Conservation (phyloP, 2,888 invertebrate species). For the Ophioninae sp. region DNA sequence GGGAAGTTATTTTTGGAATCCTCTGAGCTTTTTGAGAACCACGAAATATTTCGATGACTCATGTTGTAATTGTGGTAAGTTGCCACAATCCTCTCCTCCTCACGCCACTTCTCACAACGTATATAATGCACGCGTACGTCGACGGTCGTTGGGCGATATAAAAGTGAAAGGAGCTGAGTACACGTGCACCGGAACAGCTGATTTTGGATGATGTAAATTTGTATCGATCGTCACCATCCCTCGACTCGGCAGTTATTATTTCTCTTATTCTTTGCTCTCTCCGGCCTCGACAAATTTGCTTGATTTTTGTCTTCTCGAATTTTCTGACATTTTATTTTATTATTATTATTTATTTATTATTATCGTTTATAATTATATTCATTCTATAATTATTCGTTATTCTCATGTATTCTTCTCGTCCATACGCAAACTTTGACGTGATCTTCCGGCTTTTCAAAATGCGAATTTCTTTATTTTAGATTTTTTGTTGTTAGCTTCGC, state of each 20-base stretch:
- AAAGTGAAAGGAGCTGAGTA: conserved; percentile 56
- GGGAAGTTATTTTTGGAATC: background rate
- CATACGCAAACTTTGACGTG: too few species aligned
- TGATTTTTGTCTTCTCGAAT: background rate
- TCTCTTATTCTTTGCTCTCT: background rate
- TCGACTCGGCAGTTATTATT: background rate
- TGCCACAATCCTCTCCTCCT: conserved; percentile 1
- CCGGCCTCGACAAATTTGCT: background rate
- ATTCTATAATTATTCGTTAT: too few species aligned
- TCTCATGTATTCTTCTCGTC: too few species aligned
- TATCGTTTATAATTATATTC: background rate
- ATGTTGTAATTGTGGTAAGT: conserved; percentile 10
- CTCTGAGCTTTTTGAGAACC: background rate
- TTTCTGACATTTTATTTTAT: background rate
- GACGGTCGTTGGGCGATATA: conserved; percentile 2
- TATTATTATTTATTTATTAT: too few species aligned
- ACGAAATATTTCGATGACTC: conserved; percentile 48
- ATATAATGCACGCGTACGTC: background rate
- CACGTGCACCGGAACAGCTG: conserved; percentile 35
- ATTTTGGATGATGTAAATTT: conserved; percentile 45
- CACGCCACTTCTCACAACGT: background rate
- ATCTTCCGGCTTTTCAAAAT: too few species aligned
- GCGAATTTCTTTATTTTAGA: too few species aligned
- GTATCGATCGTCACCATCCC: conserved; percentile 15
- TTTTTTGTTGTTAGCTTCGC: too few species aligned